phyloP scores from a whole-genome alignment of 2,797 vertebrate species.

The Chloroceryle amazona region DNA sequence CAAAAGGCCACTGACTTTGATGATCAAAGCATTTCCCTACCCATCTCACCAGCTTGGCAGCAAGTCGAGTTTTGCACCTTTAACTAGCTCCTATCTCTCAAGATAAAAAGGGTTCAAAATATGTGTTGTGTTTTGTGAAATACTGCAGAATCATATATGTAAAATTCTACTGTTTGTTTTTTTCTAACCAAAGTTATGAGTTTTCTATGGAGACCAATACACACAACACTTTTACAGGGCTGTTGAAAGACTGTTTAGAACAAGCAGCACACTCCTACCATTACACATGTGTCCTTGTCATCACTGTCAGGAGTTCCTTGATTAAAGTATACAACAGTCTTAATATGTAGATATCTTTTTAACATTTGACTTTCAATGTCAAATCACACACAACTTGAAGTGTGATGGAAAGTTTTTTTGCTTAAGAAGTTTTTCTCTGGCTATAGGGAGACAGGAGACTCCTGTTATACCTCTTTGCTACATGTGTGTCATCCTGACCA shows the following conservation, averaged over 20 bases:
- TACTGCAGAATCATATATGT: not conserved
- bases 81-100: not conserved
- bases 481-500: not conserved
- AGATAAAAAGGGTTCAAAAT: not conserved
- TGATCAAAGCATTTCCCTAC: not conserved
- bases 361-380: not conserved
- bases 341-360: not conserved
- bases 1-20: constrained; percentile 4
- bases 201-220: not conserved
- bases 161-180: not conserved
- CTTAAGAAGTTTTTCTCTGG: not conserved
- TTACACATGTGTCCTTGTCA: not conserved
- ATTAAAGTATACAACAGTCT: not conserved
- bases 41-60: not conserved
- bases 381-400: not conserved
- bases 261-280: not conserved
- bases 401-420: not conserved
- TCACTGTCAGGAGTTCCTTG: not conserved
- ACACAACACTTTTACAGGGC: not conserved
- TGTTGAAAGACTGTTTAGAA: not conserved
- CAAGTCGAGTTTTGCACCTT: not conserved
- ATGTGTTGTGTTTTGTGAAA: not conserved
- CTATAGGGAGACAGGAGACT: not conserved
- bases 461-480: not conserved
- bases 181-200: not conserved